phyloP scores from a whole-genome alignment of 2,113 vertebrate species.

The Struthio camelus region DNA sequence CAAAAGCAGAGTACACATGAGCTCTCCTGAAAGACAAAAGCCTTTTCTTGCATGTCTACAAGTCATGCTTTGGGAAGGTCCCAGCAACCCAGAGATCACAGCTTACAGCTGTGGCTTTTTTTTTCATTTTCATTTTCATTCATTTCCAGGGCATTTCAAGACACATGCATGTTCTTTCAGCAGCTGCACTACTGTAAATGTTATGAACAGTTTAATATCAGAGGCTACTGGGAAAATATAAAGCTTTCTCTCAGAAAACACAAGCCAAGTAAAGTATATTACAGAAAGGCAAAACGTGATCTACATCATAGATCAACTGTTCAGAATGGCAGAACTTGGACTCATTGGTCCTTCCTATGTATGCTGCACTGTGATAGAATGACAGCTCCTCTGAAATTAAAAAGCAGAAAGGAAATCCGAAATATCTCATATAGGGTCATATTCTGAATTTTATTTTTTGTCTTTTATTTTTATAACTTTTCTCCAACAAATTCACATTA shows the following conservation, averaged over 20 bases:
- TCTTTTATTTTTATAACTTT: not conserved
- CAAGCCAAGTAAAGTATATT: not conserved
- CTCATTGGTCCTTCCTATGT: not conserved
- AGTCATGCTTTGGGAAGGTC: not conserved
- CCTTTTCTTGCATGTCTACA: not conserved
- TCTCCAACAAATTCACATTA: not conserved
- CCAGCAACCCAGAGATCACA: not conserved
- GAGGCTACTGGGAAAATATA: not conserved
- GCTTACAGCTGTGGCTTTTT: slow-evolving; percentile 30
- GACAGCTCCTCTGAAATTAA: not conserved
- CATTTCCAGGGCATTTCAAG: not conserved
- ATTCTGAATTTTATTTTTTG: not conserved
- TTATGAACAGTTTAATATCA: slow-evolving; percentile 41
- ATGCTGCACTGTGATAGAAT: not conserved
- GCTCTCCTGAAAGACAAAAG: not conserved
- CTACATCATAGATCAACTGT: not conserved
- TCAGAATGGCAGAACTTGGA: not conserved
- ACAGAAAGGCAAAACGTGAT: not conserved
- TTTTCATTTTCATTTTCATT: slow-evolving; percentile 21
- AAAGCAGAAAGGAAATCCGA: not conserved
- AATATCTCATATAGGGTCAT: not conserved
- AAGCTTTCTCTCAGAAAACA: not conserved
- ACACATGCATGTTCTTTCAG: slow-evolving; percentile 37
- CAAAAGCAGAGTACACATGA: not conserved
- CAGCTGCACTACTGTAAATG: slow-evolving; percentile 30